These are phyloP conservation scores for Phenganax subtilis DNA, from an alignment of 92 coral and sea anemone species.

Conservation along the genomic window DNA sequence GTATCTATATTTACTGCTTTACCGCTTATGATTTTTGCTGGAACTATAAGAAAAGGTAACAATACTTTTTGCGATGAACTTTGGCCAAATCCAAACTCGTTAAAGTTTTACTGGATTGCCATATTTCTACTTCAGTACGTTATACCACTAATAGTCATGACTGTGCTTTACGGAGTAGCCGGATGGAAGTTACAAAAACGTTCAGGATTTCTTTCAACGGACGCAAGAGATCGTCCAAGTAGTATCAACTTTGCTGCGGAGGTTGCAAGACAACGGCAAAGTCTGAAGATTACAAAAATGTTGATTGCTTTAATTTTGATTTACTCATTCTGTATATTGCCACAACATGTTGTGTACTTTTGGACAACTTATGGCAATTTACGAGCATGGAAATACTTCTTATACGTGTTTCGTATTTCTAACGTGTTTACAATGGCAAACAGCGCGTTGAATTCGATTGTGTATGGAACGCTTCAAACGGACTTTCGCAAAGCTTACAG, in stretches of 20 bases:
- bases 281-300: constrained; percentile 91
- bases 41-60: constrained; percentile 49
- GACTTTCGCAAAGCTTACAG: constrained; percentile 85
- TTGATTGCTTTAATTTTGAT: constrained; percentile 75
- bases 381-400: constrained; percentile 52
- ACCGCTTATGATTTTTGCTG: constrained; percentile 66
- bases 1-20: constrained; percentile 59
- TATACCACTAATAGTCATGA: constrained; percentile 65
- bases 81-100: constrained; percentile 63
- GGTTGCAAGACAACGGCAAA: constrained; percentile 72
- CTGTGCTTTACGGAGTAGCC: constrained; percentile 45
- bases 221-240: not conserved
- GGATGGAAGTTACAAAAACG: constrained; percentile 36
- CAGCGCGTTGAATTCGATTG: constrained; percentile 92
- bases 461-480: constrained; percentile 82
- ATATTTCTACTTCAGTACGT: constrained; percentile 84
- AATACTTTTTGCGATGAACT: constrained; percentile 75
- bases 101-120: constrained; percentile 72
- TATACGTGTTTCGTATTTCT: constrained; percentile 81
- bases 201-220: not conserved
- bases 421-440: constrained; percentile 98
- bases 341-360: constrained; percentile 81
- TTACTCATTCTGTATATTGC: constrained; percentile 90
- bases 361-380: constrained; percentile 74
- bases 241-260: constrained; percentile 44